phyloP scores from a whole-genome alignment of 2,797 vertebrate genomes.

The Neoniphon sammara region DNA sequence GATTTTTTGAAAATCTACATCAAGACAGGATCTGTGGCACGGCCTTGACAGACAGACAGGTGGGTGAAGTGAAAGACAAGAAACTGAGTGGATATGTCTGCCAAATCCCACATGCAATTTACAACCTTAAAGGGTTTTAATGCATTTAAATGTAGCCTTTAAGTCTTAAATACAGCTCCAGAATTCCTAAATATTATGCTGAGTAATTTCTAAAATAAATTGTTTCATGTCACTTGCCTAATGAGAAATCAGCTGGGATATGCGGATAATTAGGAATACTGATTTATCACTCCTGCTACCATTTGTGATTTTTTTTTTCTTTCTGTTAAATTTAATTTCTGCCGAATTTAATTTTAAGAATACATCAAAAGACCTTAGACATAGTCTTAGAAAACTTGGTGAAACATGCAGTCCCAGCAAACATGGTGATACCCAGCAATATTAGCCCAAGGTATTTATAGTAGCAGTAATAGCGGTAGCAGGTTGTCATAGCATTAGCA shows the following conservation, averaged over 20 bases:
- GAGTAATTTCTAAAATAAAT: background rate
- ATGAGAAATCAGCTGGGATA: too few relatives aligned
- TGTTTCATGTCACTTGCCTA: too few relatives aligned
- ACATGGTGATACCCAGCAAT: too few relatives aligned
- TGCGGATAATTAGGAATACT: too few relatives aligned
- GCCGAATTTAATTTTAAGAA: too few relatives aligned
- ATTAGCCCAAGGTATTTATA: too few relatives aligned
- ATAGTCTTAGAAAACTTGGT: too few relatives aligned
- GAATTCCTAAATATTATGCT: background rate
- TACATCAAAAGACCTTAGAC: too few relatives aligned
- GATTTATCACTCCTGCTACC: too few relatives aligned
- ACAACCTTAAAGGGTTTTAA: conserved; percentile 10
- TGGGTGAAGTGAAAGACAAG: conserved; percentile 16
- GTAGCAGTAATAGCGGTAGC: conserved; percentile 9
- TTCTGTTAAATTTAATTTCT: too few relatives aligned
- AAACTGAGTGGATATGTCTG: background rate
- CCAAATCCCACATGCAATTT: conserved; percentile 22
- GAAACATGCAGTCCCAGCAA: too few relatives aligned
- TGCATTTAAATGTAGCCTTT: background rate
- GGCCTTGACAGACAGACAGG: conserved; percentile 39
- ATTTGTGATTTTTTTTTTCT: too few relatives aligned
- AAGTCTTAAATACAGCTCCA: background rate
- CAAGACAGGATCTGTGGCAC: background rate
- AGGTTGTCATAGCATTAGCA: conserved; percentile 44
- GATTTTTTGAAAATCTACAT: conserved; percentile 16